Conservation (phyloP, 2,888 invertebrate species). For the Schrankia costaestrigalis region DNA sequence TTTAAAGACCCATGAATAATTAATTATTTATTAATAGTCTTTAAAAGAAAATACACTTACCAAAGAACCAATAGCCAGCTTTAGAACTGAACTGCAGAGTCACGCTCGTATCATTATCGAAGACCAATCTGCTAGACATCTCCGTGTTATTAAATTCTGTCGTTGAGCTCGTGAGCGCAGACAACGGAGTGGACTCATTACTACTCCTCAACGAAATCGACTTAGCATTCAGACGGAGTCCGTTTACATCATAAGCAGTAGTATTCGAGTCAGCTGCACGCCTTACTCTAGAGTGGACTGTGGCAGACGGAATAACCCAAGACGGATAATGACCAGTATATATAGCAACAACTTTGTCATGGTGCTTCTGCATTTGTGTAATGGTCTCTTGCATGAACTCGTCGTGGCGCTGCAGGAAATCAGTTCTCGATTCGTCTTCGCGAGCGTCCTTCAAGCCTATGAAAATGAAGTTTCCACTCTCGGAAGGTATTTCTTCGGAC, state of each 20-base stretch:
- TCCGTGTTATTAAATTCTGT: slow-evolving; percentile 23
- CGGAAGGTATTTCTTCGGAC: slow-evolving; percentile 50
- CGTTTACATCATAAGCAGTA: slow-evolving; percentile 12
- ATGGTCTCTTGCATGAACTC: slow-evolving; percentile 78
- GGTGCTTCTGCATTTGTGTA: slow-evolving; percentile 62
- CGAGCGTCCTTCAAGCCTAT: slow-evolving; percentile 80
- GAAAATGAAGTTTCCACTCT: slow-evolving; percentile 74
- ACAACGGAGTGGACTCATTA: slow-evolving; percentile 8
- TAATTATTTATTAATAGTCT: background rate
- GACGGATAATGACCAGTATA: slow-evolving; percentile 82
- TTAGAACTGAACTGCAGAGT: slow-evolving; percentile 47
- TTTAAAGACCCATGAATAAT: too few relatives aligned
- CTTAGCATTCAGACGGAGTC: slow-evolving; percentile 44
- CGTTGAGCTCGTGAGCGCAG: slow-evolving; percentile 5
- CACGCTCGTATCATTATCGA: slow-evolving; percentile 35
- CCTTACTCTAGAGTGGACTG: background rate
- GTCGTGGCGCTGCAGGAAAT: slow-evolving; percentile 82
- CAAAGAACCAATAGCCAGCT: slow-evolving; percentile 67
- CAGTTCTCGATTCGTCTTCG: slow-evolving; percentile 76
- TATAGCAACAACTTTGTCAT: slow-evolving; percentile 74
- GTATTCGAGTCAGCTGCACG: too few relatives aligned
- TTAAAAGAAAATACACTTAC: slow-evolving; percentile 39
- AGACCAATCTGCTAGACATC: slow-evolving; percentile 44
- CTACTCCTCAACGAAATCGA: slow-evolving; percentile 23
- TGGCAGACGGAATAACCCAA: slow-evolving; percentile 53